Percentiles rank a stretch among this genome's conserved stretches.
Evolutionary conservation across 2,113 vertebrate genomes (phyloP).

Genomic region (Himantopus leucocephalus): DNA sequence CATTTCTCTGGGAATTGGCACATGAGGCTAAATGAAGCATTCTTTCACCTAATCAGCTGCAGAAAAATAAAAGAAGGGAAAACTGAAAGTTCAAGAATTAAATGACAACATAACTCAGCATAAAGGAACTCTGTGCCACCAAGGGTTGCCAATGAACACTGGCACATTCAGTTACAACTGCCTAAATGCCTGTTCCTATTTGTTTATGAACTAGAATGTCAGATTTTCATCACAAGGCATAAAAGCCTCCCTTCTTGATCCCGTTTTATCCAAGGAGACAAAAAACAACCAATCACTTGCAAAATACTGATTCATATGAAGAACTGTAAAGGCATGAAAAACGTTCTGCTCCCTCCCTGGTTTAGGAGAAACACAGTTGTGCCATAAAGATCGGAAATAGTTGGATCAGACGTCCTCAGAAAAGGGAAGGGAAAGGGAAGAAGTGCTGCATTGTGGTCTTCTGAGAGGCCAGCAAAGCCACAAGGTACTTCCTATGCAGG

Average conservation of each 20-base stretch:
- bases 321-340: background rate
- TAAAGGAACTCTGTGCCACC: background rate
- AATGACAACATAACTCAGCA: background rate
- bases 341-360: background rate
- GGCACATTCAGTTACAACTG: background rate
- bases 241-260: background rate
- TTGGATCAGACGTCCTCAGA: background rate
- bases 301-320: background rate
- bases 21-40: accelerated
- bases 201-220: background rate
- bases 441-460: background rate
- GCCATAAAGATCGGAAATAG: background rate
- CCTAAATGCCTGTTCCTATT: background rate
- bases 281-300: background rate
- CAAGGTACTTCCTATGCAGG: background rate
- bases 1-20: background rate
- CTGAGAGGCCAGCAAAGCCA: background rate
- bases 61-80: background rate
- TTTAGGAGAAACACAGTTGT: background rate
- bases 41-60: background rate
- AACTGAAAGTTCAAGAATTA: background rate
- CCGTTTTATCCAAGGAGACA: background rate
- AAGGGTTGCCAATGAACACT: background rate
- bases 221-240: background rate
- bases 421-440: background rate